Evolutionary conservation across 2,888 invertebrate species (phyloP), one percentile per base, ranked within the genome.

Genomic region (Pseudococcus viburni): DNA sequence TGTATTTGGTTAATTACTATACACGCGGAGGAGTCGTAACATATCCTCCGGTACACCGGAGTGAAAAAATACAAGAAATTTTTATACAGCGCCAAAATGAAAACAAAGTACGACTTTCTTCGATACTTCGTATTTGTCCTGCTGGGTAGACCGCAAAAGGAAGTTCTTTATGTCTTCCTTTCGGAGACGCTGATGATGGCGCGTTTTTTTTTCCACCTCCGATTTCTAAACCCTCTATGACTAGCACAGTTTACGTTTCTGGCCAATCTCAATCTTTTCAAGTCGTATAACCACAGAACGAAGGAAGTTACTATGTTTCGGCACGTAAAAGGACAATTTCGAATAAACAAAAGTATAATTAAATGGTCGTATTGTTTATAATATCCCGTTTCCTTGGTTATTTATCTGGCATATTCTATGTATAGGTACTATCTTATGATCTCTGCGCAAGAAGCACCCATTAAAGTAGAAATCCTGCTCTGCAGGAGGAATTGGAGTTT

Each of bases 331-430:
- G 77, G 87, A 87, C 87, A 87, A 68, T 51, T 51, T 48, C 48
- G 55, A 51, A 83, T 87, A 87, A 87, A 87, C 87, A 80, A 80
- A 87, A 51, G 87, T 22, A 55, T 87, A 80, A 87, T 80, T 87
- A 80, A 87, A 87, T 51, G 77, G 80, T 80, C 22, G 87, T 33
- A 87, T 87, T 80, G 87, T 77, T 87, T 80, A 80, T 80, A 80
- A 87, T 42, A 80, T 42, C 17, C 42, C n/a, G 8, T 80, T 80
- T 80, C 80, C 80, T 80, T 80, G 9, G 42, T 77, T 26, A 39
- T 19, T 12, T 26, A 73, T 15, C 68, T 9, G 5, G 33, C 59
- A n/a, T n/a, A 59, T 19, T 33, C 8, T 7, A n/a, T n/a, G 11
- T 59, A 59, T 17, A n/a, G 7, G 7, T 17, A 17, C 55, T 17